phyloP scores from a whole-genome alignment of 2,888 invertebrate species.

The Xylocampa areola region DNA sequence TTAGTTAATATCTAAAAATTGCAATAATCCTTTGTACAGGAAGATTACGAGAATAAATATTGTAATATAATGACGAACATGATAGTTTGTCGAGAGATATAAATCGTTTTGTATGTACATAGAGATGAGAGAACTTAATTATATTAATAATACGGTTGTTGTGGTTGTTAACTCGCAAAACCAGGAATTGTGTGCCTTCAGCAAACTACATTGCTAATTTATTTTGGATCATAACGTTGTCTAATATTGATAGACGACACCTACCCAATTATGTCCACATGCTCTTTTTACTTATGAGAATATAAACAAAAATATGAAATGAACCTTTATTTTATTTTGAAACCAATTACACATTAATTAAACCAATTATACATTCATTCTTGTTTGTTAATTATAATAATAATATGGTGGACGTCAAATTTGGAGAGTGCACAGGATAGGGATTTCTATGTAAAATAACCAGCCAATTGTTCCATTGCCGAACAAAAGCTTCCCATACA shows the following conservation, averaged over 20 bases:
- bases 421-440: too few relatives aligned
- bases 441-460: too few relatives aligned
- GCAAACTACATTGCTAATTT: conserved; percentile 64
- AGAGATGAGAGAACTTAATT: conserved; percentile 57
- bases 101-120: conserved; percentile 64
- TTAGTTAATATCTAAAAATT: conserved; percentile 54
- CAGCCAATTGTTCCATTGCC: too few relatives aligned
- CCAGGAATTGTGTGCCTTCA: conserved; percentile 68
- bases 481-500: too few relatives aligned
- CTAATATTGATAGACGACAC: conserved; percentile 60
- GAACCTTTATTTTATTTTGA: conserved; percentile 47
- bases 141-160: conserved; percentile 57
- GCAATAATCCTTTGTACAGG: conserved; percentile 67
- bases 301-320: conserved; percentile 62
- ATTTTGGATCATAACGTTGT: conserved; percentile 60
- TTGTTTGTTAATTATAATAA: too few relatives aligned
- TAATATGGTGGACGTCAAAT: too few relatives aligned
- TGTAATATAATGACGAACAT: conserved; percentile 57
- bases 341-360: too few relatives aligned
- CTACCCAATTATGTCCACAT: conserved; percentile 64
- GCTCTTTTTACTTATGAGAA: conserved; percentile 69
- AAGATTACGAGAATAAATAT: conserved; percentile 53
- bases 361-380: too few relatives aligned
- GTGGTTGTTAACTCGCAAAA: conserved; percentile 57
- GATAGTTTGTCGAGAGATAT: conserved; percentile 56